A percentile compares a stretch with the other conserved stretches of the same genome.
phyloP scores from a whole-genome alignment of 2,888 invertebrate genomes.

The Ypsolopha scabrella region DNA sequence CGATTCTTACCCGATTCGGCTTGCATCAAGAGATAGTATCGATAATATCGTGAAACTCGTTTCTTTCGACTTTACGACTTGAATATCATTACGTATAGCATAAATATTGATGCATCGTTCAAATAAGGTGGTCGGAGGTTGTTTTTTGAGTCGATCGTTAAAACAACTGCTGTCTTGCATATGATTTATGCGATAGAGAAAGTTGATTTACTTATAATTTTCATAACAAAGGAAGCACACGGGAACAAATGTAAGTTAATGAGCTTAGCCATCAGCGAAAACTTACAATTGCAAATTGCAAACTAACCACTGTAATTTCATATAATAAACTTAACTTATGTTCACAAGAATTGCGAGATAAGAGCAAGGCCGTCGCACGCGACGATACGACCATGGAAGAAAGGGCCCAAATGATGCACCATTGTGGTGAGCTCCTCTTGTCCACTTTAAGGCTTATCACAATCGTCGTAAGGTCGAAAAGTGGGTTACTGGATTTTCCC shows the following conservation, averaged over 20 bases:
- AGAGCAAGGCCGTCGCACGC: constrained; percentile 24
- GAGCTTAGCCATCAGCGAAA: constrained; percentile 30
- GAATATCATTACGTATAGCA: constrained; percentile 8
- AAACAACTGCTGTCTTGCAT: not conserved
- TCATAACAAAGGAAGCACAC: constrained; percentile 5
- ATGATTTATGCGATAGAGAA: constrained; percentile 2
- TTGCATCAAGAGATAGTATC: constrained; percentile 4
- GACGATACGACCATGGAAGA: constrained; percentile 10
- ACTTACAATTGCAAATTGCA: constrained; percentile 43
- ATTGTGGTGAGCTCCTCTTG: no score
- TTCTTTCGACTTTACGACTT: constrained; percentile 2
- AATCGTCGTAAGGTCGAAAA: no score
- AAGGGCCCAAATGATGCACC: constrained; percentile 13
- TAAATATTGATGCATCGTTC: constrained; percentile 10
- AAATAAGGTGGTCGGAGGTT: not conserved
- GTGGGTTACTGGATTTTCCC: no score
- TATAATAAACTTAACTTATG: constrained; percentile 40
- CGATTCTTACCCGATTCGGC: constrained; percentile 4
- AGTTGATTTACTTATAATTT: not conserved
- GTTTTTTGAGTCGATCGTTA: not conserved
- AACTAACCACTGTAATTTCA: constrained; percentile 43
- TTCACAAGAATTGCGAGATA: constrained; percentile 22
- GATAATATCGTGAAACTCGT: constrained; percentile 7
- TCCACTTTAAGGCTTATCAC: no score
- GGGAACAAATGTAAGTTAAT: constrained; percentile 23